Evolutionary conservation across 2,797 vertebrate genomes (phyloP), one percentile per base, ranked within the genome.

Genomic region (Odontamblyopus rebecca): DNA sequence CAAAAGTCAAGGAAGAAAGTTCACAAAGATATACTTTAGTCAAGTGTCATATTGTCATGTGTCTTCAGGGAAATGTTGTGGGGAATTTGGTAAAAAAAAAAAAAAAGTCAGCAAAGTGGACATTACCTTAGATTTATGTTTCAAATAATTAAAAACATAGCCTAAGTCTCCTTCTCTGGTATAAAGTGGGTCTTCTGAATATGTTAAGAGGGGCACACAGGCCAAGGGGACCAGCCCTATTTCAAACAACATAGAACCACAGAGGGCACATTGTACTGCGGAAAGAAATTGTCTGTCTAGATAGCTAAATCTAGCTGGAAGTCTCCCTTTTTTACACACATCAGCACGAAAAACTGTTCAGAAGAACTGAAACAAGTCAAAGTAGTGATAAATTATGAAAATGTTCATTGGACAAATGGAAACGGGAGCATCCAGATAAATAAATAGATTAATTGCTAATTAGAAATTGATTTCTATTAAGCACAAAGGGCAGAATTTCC

Each of bases 161-260:
- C 13, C 44, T 48, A 13, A 15, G 44, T 48, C 15, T 23, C 23
- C 23, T 48, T 48, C 44, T 82, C 73, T 66, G 77, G 70, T 61
- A 85, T 75, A 74, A 60, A 71, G 76, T 57, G 23, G 65, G 62
- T 81, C 73, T 65, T 80, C 68, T 63, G 67, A 70, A 74, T 27
- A 5, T 81, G 69, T 13, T 80, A 72, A 44, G 79, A 77, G 79
- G 73, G 12, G 79, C 86, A 92, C 88, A 91, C 93, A 89, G 84
- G 86, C 83, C 86, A 85, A 76, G 35, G 61, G 38, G 38, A 26
- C 11, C 19, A 82, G 89, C 90, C 89, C 88, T 78, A 80, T 90
- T 88, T 92, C 89, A 93, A 44, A 94, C 91, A 94, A 93, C 91
- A 93, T 80, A 62, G 85, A 86, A 89, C 83, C 87, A 93, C 91